These are phyloP conservation scores for Cepphus grylle DNA, from an alignment of 2,113 vertebrate genomes.

Conservation along the genomic window DNA sequence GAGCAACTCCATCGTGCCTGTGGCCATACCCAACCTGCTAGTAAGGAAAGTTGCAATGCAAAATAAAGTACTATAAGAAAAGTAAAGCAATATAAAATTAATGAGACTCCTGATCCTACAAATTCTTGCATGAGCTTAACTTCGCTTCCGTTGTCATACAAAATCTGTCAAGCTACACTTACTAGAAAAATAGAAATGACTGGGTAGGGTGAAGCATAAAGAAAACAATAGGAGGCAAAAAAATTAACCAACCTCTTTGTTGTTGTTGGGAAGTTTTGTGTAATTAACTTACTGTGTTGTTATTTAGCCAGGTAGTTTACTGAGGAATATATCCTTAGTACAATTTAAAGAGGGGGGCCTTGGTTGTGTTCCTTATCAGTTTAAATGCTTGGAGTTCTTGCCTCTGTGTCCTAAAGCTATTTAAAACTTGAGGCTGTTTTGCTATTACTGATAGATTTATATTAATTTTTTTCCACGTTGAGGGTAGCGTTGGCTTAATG, in stretches of 20 bases:
- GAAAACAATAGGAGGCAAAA: not conserved
- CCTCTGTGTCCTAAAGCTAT: not conserved
- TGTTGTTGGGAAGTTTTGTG: not conserved
- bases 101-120: not conserved
- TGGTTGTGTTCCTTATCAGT: not conserved
- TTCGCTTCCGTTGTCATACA: not conserved
- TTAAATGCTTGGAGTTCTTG: not conserved
- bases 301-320: not conserved
- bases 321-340: not conserved
- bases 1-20: not conserved
- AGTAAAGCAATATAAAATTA: not conserved
- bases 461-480: not conserved
- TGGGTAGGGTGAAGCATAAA: not conserved
- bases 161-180: not conserved
- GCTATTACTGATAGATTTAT: not conserved
- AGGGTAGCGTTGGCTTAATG: not conserved
- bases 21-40: not conserved
- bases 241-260: not conserved
- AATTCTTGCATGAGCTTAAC: not conserved
- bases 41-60: not conserved
- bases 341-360: not conserved
- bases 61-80: not conserved
- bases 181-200: not conserved
- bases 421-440: not conserved
- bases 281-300: not conserved